These are phyloP conservation scores for Paragorgia papillata DNA, from an alignment of 92 coral and sea anemone species.

Conservation along the genomic window DNA sequence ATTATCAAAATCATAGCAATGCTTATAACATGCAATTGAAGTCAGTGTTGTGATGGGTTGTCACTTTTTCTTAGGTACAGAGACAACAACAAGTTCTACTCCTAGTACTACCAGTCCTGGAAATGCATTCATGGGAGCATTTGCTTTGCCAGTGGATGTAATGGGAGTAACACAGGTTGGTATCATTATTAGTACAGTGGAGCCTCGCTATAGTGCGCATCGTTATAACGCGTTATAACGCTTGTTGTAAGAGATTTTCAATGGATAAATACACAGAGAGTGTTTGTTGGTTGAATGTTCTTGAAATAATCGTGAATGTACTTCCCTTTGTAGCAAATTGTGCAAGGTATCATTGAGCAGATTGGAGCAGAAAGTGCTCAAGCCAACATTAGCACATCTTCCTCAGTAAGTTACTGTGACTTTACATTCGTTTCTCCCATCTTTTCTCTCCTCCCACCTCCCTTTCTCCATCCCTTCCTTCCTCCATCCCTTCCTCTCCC, in stretches of 20 bases:
- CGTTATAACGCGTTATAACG: too few relatives aligned
- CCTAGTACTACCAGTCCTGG: conserved; percentile 42
- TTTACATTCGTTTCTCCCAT: too few relatives aligned
- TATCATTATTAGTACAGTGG: too few relatives aligned
- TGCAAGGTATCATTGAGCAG: conserved; percentile 91
- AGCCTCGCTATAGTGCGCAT: too few relatives aligned
- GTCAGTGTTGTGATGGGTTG: too few relatives aligned
- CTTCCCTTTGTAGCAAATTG: conserved; percentile 78
- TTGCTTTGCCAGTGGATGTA: conserved; percentile 89
- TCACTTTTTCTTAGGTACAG: conserved; percentile 26
- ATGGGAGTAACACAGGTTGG: conserved; percentile 95
- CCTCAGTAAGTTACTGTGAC: conserved; percentile 76
- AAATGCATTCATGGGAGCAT: conserved; percentile 64
- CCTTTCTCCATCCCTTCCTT: too few relatives aligned
- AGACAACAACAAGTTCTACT: conserved; percentile 40
- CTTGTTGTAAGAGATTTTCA: too few relatives aligned
- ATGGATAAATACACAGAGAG: too few relatives aligned
- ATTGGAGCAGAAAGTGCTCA: conserved; percentile 95
- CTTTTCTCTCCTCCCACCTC: neutral
- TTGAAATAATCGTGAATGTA: neutral
- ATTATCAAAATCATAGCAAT: too few relatives aligned
- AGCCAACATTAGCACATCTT: conserved; percentile 93
- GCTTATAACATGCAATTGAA: too few relatives aligned
- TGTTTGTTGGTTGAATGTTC: too few relatives aligned
- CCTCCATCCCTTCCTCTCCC: neutral